Conservation (phyloP, 2,888 invertebrate species). For the Petrophora chlorosata region DNA sequence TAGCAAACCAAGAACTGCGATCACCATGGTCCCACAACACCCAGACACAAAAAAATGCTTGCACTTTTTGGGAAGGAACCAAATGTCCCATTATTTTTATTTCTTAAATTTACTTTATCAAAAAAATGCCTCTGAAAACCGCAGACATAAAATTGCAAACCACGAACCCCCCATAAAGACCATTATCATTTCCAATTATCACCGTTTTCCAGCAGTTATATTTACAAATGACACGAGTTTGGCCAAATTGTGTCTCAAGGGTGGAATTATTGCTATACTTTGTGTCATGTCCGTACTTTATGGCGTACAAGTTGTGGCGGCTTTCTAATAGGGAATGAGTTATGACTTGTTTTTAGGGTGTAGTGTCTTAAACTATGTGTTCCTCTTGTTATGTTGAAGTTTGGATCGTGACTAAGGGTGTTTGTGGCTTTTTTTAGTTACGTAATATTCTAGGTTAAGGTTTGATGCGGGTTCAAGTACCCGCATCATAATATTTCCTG, state of each 20-base stretch:
- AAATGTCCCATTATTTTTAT: too few species aligned
- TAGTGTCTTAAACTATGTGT: conserved; percentile 1
- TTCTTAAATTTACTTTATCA: too few species aligned
- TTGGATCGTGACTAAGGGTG: too few species aligned
- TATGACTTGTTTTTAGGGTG: conserved; percentile 22
- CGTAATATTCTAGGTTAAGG: too few species aligned
- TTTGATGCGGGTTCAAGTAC: too few species aligned
- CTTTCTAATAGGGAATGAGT: conserved; percentile 29
- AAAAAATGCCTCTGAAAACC: background rate
- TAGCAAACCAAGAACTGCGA: too few species aligned
- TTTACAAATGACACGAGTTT: conserved; percentile 34
- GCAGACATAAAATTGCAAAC: background rate
- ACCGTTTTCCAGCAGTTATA: conserved; percentile 24
- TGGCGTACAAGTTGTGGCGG: conserved; percentile 28
- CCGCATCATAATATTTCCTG: too few species aligned
- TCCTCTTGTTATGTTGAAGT: background rate
- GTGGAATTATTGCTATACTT: conserved; percentile 36
- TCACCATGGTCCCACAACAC: too few species aligned
- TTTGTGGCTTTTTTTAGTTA: too few species aligned
- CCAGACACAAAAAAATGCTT: too few species aligned
- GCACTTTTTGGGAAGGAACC: too few species aligned
- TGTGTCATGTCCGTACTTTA: conserved; percentile 36
- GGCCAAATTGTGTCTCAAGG: conserved; percentile 35
- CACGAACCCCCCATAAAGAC: conserved; percentile 10
- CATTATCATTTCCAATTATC: conserved; percentile 35